Evolutionary conservation across 1,140 invertebrate genomes (phyloP), one percentile per base, ranked within the genome.

Genomic region (Drosophila lowei): DNA sequence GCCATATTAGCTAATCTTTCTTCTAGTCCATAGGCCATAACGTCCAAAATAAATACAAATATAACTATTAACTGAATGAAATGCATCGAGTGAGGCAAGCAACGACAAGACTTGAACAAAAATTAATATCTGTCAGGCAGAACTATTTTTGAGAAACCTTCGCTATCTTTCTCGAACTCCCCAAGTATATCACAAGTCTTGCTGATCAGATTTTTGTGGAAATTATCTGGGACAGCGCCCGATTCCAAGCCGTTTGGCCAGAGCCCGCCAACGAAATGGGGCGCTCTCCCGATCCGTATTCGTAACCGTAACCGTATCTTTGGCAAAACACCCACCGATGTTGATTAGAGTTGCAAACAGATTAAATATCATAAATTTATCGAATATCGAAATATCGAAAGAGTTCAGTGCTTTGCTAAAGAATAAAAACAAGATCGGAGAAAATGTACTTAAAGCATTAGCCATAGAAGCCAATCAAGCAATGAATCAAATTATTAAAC

Each of bases 311-410:
- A 42, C 67, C 63, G 64, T 58, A 78, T 78, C 79, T 81, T 81
- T 81, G 79, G 79, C 79, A 83, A 81, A 66, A 83, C 70, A 83
- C 79, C 79, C 79, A 81, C 79, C 79, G 79, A 83, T 66, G 56
- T 68, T 34, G 30, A 60, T 73, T 57, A 41, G 18, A 48, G 72
- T 77, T 72, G 75, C 73, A 66, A 8, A 54, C 48, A 30, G 30
- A 50, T 46, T 42, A 47, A 54, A 41, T 60, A 42, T 43, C 41
- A 49, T 50, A 16, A 16, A 60, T 60, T 52, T 59, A 49, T n/a
- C 5, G 25, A 30, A 18, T 18, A 18, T 18, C 18, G 38, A 28
- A 42, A 23, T 25, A 30, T n/a, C 21, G 18, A 13, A 56, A 11
- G 28, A 42, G 54, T 43, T 54, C 58, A 50, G 79, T 78, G 68